Evolutionary conservation across 92 coral and sea anemone genomes (phyloP).

Genomic region (Zoanthus sociatus): DNA sequence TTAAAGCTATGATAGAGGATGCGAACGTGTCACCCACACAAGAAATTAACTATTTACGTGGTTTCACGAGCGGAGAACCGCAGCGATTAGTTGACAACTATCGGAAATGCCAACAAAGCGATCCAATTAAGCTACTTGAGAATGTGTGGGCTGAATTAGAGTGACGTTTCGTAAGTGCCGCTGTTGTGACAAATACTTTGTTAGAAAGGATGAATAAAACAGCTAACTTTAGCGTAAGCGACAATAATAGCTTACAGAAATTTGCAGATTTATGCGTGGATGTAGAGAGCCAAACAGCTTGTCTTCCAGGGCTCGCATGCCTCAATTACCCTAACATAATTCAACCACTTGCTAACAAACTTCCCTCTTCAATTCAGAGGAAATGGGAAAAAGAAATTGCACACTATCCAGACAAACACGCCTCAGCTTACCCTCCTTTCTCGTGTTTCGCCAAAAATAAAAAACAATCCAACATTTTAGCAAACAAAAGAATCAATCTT

Average conservation of each 20-base stretch:
- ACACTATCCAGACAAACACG: slow-evolving; percentile 24
- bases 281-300: slow-evolving; percentile 54
- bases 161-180: slow-evolving; percentile 59
- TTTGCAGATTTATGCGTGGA: slow-evolving; percentile 66
- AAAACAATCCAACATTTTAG: slow-evolving; percentile 39
- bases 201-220: slow-evolving; percentile 50
- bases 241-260: slow-evolving; percentile 37
- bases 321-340: slow-evolving; percentile 60
- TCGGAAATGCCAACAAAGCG: slow-evolving; percentile 54
- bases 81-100: slow-evolving; percentile 63
- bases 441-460: slow-evolving; percentile 38
- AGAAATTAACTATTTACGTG: slow-evolving; percentile 55
- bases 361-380: slow-evolving; percentile 30
- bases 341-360: slow-evolving; percentile 53
- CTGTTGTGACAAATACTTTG: slow-evolving; percentile 53
- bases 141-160: slow-evolving; percentile 59
- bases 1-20: slow-evolving; percentile 56
- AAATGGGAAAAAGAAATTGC: slow-evolving; percentile 60
- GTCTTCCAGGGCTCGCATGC: slow-evolving; percentile 62
- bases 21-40: slow-evolving; percentile 59
- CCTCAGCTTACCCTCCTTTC: slow-evolving; percentile 50
- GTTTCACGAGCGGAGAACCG: slow-evolving; percentile 50
- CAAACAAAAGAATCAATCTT: slow-evolving; percentile 5
- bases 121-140: slow-evolving; percentile 36
- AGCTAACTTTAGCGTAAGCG: slow-evolving; percentile 50